These are phyloP conservation scores for Notodonta dromedarius DNA, from an alignment of 2,888 invertebrate species.

Conservation along the genomic window DNA sequence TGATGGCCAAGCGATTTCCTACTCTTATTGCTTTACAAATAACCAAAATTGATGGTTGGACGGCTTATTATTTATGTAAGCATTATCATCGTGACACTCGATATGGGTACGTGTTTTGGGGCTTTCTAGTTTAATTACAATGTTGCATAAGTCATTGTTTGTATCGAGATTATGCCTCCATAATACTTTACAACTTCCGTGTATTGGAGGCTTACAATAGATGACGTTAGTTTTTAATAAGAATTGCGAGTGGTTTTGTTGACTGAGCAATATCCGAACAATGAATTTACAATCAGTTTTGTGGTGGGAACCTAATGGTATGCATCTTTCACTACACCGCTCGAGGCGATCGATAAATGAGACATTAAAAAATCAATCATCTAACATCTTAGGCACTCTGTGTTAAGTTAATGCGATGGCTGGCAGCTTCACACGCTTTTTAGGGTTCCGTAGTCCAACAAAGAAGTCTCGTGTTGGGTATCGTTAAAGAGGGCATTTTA, in stretches of 20 bases:
- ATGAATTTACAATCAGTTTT: slow-evolving; percentile 10
- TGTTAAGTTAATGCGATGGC: background rate
- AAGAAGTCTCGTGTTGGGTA: background rate
- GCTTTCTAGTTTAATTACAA: slow-evolving; percentile 67
- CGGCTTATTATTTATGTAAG: slow-evolving; percentile 66
- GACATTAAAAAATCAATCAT: background rate
- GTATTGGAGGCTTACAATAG: slow-evolving; percentile 34
- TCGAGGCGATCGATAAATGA: background rate
- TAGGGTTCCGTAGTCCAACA: background rate
- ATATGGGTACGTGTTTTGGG: slow-evolving; percentile 34
- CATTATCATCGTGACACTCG: slow-evolving; percentile 42
- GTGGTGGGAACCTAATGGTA: background rate
- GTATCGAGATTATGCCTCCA: slow-evolving; percentile 37
- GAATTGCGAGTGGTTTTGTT: slow-evolving; percentile 23
- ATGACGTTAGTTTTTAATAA: slow-evolving; percentile 22
- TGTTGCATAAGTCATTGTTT: slow-evolving; percentile 55
- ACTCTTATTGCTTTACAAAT: slow-evolving; percentile 62
- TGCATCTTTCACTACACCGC: background rate
- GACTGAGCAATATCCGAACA: slow-evolving; percentile 26
- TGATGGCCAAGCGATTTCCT: slow-evolving; percentile 49
- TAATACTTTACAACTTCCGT: slow-evolving; percentile 39
- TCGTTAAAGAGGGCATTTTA: too few relatives aligned
- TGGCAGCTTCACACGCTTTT: background rate
- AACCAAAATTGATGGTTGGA: slow-evolving; percentile 64
- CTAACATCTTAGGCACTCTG: background rate